Percentiles rank a stretch among this genome's conserved stretches.
These are phyloP conservation scores for Heliconius erato DNA, from an alignment of 2,888 invertebrate species.

Conservation along the genomic window DNA sequence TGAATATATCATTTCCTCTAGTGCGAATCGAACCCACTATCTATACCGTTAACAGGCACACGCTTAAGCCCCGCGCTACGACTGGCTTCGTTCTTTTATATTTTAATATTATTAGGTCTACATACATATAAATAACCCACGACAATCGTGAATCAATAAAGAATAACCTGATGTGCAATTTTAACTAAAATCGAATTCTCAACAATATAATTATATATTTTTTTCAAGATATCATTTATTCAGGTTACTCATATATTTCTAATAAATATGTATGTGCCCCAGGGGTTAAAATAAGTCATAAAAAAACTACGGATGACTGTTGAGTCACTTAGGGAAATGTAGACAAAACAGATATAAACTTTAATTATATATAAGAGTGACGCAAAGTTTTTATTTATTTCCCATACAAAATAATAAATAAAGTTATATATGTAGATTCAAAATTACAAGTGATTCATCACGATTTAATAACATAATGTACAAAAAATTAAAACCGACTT, in stretches of 20 bases:
- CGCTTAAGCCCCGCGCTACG: no score
- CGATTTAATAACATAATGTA: no score
- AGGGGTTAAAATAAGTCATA: background rate
- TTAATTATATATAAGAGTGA: no score
- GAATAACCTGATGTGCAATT: background rate
- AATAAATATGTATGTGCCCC: background rate
- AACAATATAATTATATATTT: conserved; percentile 1
- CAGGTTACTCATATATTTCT: conserved; percentile 24
- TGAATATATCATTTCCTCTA: no score
- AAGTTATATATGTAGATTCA: background rate
- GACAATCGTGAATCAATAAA: background rate
- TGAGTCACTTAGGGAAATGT: conserved; percentile 25
- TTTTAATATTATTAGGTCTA: background rate
- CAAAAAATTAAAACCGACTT: no score
- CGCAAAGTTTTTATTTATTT: background rate
- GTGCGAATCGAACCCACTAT: no score
- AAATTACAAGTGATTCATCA: background rate
- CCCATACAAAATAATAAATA: background rate
- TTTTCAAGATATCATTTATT: conserved; percentile 1
- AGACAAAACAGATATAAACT: background rate
- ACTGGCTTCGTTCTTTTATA: no score
- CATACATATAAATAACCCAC: background rate
- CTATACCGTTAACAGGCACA: no score
- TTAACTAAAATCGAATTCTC: background rate
- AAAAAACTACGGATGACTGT: background rate